Evolutionary conservation across 2,113 vertebrate species (phyloP).

Genomic region (Onychostruthus taczanowskii): DNA sequence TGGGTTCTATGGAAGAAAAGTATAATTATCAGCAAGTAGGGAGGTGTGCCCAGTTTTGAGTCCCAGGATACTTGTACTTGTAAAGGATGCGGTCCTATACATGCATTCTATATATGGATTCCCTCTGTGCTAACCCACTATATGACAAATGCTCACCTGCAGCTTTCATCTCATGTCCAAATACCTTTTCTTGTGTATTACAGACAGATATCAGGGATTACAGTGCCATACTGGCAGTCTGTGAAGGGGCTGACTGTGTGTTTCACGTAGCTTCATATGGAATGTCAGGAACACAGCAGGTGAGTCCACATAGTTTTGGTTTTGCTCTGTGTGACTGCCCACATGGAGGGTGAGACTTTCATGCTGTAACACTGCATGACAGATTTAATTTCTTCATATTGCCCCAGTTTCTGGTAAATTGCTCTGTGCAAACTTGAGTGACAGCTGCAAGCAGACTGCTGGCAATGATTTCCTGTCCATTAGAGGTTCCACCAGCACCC

Average conservation of each 20-base stretch:
- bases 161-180: neutral
- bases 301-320: conserved; percentile 42
- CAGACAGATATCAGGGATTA: conserved; percentile 90
- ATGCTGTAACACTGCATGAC: neutral
- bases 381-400: neutral
- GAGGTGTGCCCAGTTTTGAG: neutral
- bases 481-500: neutral
- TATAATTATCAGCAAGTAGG: neutral
- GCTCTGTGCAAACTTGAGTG: neutral
- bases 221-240: conserved; percentile 75
- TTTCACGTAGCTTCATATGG: conserved; percentile 92
- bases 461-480: neutral
- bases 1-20: neutral
- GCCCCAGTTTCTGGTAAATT: neutral
- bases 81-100: neutral
- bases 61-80: neutral
- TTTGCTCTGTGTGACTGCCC: neutral
- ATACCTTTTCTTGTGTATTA: neutral
- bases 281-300: conserved; percentile 92
- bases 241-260: conserved; percentile 86
- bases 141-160: neutral
- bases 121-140: neutral
- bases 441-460: neutral
- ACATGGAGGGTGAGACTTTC: neutral
- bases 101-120: neutral